Evolutionary conservation across 2,888 invertebrate genomes (phyloP).

Genomic region (Trileptium ribeirensis): DNA sequence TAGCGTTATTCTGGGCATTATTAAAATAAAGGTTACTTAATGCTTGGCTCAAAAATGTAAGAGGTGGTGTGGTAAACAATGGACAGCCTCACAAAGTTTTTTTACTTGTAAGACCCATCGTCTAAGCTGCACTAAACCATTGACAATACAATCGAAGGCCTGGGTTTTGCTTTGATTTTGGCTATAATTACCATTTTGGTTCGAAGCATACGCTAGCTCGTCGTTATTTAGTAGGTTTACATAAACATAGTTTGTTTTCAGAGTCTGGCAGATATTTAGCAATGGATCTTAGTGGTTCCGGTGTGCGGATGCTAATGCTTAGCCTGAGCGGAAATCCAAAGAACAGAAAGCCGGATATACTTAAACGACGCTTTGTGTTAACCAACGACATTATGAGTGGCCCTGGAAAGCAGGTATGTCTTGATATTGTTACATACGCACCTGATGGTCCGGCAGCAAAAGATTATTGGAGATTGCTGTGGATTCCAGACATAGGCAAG

Average conservation of each 20-base stretch:
- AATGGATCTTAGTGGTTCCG: conserved; percentile 49
- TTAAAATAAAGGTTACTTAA: no score
- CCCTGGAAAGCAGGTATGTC: conserved; percentile 47
- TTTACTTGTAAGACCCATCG: no score
- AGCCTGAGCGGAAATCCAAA: conserved; percentile 38
- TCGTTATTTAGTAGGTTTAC: no score
- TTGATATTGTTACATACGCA: no score
- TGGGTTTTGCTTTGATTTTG: not conserved
- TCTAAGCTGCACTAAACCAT: no score
- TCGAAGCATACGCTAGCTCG: not conserved
- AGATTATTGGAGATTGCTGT: no score
- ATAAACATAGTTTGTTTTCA: conserved; percentile 24
- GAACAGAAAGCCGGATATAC: conserved; percentile 22
- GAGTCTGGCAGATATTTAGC: conserved; percentile 49
- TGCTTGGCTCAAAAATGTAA: no score
- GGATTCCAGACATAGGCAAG: no score
- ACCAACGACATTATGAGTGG: conserved; percentile 48
- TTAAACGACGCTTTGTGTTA: conserved; percentile 46
- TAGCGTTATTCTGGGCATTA: no score
- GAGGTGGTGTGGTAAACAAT: no score
- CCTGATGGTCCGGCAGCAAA: no score
- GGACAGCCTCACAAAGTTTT: no score
- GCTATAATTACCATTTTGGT: not conserved
- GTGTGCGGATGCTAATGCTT: conserved; percentile 48
- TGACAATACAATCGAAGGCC: not conserved